Evolutionary conservation across 92 coral and sea anemone species (phyloP).

Genomic region (Porites cylindrica): DNA sequence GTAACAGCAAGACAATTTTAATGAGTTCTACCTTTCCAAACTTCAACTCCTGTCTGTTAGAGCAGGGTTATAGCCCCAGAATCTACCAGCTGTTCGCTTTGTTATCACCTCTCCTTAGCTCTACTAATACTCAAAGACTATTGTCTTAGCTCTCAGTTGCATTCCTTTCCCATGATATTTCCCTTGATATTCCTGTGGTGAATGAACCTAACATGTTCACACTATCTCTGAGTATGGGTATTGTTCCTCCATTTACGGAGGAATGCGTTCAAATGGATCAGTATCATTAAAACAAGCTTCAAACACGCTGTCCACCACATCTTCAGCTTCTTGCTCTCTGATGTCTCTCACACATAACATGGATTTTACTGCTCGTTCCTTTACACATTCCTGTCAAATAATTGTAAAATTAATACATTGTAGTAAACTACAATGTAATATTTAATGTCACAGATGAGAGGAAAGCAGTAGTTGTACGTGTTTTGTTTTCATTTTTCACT

Average conservation of each 20-base stretch:
- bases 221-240: not conserved
- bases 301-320: constrained; percentile 90
- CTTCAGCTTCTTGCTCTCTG: constrained; percentile 86
- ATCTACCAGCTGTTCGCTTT: not conserved
- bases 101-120: not conserved
- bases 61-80: not conserved
- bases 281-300: constrained; percentile 97
- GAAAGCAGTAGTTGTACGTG: not conserved
- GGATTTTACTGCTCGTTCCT: constrained; percentile 91
- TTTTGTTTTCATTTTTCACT: too few species aligned
- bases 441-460: too few species aligned
- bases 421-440: too few species aligned
- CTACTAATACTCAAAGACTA: too few species aligned
- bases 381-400: constrained; percentile 85
- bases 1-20: too few species aligned
- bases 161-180: not conserved
- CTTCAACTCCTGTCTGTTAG: not conserved
- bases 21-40: too few species aligned
- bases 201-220: not conserved
- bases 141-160: not conserved
- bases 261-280: constrained; percentile 98
- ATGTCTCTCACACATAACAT: constrained; percentile 95
- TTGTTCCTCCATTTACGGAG: constrained; percentile 62
- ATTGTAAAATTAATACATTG: not conserved
- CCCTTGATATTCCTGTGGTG: not conserved